phyloP scores from a whole-genome alignment of 2,113 vertebrate genomes.

The Cyanoderma ruficeps region DNA sequence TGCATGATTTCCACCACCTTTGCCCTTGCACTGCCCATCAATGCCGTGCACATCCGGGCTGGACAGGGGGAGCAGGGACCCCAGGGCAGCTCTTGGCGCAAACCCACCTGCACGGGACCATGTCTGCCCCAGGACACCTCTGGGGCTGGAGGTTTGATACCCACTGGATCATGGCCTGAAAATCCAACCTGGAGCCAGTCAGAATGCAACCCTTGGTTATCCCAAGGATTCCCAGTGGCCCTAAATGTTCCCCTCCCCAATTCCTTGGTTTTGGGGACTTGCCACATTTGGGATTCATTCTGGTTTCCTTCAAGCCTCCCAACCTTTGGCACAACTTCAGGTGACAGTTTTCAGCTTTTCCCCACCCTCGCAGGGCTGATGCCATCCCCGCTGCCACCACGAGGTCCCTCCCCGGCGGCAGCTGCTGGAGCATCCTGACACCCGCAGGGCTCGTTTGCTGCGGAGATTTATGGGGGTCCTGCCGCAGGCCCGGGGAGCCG shows the following conservation, averaged over 20 bases:
- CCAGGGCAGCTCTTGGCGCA: no score
- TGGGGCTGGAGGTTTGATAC: accelerated
- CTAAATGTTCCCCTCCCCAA: not conserved
- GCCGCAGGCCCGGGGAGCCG: not conserved
- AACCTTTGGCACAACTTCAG: not conserved
- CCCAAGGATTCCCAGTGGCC: not conserved
- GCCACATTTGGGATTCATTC: not conserved
- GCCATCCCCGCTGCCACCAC: not conserved
- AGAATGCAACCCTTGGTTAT: accelerated
- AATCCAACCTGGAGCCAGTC: accelerated
- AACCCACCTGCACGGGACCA: accelerated
- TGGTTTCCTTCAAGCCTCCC: not conserved
- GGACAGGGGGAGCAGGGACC: not conserved
- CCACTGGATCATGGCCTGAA: accelerated
- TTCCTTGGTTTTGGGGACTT: not conserved
- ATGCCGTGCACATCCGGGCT: accelerated
- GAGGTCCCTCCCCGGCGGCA: accelerated
- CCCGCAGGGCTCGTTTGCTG: not conserved
- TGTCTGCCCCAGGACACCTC: accelerated
- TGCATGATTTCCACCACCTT: not conserved
- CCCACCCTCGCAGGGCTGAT: accelerated
- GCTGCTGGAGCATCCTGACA: not conserved
- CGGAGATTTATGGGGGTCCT: not conserved
- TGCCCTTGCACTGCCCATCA: no score
- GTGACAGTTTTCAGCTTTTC: not conserved